Evolutionary conservation across 1,140 invertebrate species (phyloP).

Genomic region (Micrasema minimum): DNA sequence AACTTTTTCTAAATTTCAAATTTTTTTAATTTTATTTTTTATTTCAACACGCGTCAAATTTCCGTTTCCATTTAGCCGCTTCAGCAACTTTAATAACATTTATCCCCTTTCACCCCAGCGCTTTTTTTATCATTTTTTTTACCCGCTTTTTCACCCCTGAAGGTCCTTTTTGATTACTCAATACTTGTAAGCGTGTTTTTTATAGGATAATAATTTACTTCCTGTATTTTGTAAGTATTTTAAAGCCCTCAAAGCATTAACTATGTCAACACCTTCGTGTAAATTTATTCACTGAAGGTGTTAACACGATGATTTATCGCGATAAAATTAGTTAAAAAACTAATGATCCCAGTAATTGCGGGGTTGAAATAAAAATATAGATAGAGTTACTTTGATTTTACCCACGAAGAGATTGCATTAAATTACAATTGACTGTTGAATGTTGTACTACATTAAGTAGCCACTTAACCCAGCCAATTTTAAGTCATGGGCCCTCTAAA

Average conservation of each 20-base stretch:
- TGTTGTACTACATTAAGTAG: too few relatives aligned
- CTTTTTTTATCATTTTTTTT: constrained; percentile 4
- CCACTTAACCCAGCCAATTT: too few relatives aligned
- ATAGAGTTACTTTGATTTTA: too few relatives aligned
- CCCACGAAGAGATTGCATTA: too few relatives aligned
- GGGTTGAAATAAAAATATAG: too few relatives aligned
- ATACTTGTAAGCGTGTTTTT: constrained; percentile 15
- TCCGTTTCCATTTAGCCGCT: constrained; percentile 17
- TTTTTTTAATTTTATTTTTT: too few relatives aligned
- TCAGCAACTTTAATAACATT: constrained; percentile 3
- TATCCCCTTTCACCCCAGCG: neutral
- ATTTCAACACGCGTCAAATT: neutral
- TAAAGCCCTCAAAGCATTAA: constrained; percentile 1
- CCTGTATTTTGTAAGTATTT: constrained; percentile 1
- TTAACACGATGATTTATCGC: constrained; percentile 3
- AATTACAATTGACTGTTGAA: too few relatives aligned
- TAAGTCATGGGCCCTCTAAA: too few relatives aligned
- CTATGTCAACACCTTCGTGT: constrained; percentile 10
- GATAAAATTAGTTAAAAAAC: too few relatives aligned
- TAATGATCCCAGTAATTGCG: too few relatives aligned
- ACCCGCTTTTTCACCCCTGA: constrained; percentile 5
- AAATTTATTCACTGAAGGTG: neutral
- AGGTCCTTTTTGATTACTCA: constrained; percentile 14
- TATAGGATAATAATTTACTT: constrained; percentile 20
- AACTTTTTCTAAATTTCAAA: too few relatives aligned